Evolutionary conservation across 2,113 vertebrate genomes (phyloP), one percentile per base, ranked within the genome.

Genomic region (Gila orcuttii): DNA sequence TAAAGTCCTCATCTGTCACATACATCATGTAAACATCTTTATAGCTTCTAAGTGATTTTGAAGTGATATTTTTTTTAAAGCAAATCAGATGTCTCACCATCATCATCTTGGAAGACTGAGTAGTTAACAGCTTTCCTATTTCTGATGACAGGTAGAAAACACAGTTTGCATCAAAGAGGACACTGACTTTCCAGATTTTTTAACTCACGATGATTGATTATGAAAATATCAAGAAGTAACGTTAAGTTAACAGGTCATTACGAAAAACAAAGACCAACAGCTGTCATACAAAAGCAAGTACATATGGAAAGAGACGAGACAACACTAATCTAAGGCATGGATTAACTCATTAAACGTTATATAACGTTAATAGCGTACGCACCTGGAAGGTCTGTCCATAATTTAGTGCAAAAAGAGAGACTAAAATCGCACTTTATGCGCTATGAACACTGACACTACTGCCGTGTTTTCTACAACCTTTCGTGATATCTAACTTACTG

Each of bases 1-100:
- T 92, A 93, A 98, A 99, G 89, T 99, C 97, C 74, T 97, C 97
- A 93, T 97, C 96, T 96, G 87, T 85, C 28, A 89, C 4, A 87
- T 1, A 21, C 21, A 76, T n/a, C 17, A 7, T 21, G 36, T 7
- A 83, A 42, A 64, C 19, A 28, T 69, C 10, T 11, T 25, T 80
- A 73, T 13, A 74, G 59, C 39, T 47, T 75, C 69, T n/a, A 1
- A 25, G 21, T 21, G 42, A 17, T 75, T 50, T 69, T 47, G 9
- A 59, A 11, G 62, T 23, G 23, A 71, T 52, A 25, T 36, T 33
- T 28, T 28, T 28, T 1, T 60, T 28, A 36, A 47, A 42, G 15
- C 4, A 71, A 66, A 64, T 59, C 28, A n/a, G 25, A n/a, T 69
- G 5, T 15, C 42, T 89, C 50, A 94, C 93, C 94, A 78, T 90